Percentiles rank a stretch among this genome's conserved stretches.
Evolutionary conservation across 2,113 vertebrate genomes (phyloP).

Genomic region (Nothoprocta perdicaria): DNA sequence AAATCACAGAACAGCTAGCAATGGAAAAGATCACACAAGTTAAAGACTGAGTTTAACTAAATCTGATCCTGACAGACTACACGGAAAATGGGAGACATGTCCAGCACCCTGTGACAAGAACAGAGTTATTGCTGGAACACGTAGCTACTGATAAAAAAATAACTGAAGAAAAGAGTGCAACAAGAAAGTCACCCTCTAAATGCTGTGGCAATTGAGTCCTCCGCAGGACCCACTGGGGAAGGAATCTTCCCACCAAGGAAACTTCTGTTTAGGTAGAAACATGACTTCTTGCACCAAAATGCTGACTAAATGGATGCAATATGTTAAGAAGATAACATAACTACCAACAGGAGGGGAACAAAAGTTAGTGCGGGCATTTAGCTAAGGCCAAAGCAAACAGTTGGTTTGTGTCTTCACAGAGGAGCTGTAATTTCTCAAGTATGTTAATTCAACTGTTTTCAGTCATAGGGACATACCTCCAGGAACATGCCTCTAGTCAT

Average conservation of each 20-base stretch:
- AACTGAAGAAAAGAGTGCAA: background rate
- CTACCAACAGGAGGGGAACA: background rate
- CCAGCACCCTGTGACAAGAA: background rate
- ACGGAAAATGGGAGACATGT: background rate
- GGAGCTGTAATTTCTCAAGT: background rate
- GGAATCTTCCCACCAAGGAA: background rate
- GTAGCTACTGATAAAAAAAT: background rate
- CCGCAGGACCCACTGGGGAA: no score
- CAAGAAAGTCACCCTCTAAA: background rate
- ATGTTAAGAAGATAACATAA: accelerated
- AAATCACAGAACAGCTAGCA: slow-evolving; percentile 11
- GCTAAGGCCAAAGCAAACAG: background rate
- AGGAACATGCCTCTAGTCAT: background rate
- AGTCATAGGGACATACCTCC: background rate
- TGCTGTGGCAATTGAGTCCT: background rate
- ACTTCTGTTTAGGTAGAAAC: background rate
- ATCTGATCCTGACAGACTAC: background rate
- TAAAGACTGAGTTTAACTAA: background rate
- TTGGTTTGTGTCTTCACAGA: background rate
- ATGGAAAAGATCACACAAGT: background rate
- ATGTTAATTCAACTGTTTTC: background rate
- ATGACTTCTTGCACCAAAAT: background rate
- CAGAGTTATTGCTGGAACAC: background rate
- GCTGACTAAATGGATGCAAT: background rate
- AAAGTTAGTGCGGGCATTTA: background rate